phyloP scores from a whole-genome alignment of 2,113 vertebrate genomes.

The Trogon surrucura region DNA sequence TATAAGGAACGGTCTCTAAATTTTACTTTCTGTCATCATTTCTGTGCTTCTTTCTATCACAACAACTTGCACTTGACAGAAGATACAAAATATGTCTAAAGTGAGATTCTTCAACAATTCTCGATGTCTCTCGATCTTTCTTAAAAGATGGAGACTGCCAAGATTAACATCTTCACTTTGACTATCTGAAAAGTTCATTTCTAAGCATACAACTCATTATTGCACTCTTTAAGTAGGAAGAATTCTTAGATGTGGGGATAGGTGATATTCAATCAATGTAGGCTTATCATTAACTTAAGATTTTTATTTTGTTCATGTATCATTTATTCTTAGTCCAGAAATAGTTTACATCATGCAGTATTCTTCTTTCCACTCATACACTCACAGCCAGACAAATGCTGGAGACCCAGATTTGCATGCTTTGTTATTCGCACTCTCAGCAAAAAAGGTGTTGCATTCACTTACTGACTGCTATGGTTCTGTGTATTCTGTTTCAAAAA shows the following conservation, averaged over 20 bases:
- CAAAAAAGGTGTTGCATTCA: neutral
- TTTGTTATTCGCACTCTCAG: neutral
- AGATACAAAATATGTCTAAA: neutral
- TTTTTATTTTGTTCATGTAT: neutral
- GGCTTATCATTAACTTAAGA: neutral
- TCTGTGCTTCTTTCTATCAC: neutral
- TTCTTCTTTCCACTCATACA: neutral
- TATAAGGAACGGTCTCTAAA: neutral
- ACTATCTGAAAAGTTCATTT: neutral
- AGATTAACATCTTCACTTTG: neutral
- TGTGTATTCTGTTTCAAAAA: neutral
- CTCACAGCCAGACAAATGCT: neutral
- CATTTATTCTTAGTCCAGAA: neutral
- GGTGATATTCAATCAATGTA: neutral
- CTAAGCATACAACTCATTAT: neutral
- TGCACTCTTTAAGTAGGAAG: neutral
- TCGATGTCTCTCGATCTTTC: neutral
- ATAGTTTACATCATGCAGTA: neutral
- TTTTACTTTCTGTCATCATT: neutral
- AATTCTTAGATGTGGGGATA: neutral
- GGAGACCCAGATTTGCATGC: fast-evolving
- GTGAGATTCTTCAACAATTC: neutral
- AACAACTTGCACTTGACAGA: neutral
- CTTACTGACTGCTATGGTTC: neutral
- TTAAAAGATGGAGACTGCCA: neutral